Conservation (phyloP, 1,140 invertebrate species). For the Metaphire vulgaris region DNA sequence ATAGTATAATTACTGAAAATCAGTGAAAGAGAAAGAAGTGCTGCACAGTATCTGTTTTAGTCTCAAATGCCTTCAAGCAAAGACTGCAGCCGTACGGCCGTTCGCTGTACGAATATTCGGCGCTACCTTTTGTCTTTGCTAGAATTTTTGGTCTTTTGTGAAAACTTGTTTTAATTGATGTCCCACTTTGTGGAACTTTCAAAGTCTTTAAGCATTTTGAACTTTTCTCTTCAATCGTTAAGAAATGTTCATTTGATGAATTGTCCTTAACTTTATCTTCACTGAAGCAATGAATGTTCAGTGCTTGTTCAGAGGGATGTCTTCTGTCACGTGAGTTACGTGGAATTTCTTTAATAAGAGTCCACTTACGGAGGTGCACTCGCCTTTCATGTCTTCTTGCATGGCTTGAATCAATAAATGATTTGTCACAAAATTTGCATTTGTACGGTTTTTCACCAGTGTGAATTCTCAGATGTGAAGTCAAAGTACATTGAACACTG, state of each 20-base stretch:
- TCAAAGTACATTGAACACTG: not conserved
- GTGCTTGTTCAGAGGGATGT: not conserved
- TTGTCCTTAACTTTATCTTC: too few relatives aligned
- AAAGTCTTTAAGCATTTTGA: not conserved
- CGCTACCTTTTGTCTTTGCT: too few relatives aligned
- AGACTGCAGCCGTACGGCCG: not conserved
- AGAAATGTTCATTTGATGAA: too few relatives aligned
- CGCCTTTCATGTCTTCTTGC: constrained; percentile 93
- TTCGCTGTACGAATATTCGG: not conserved
- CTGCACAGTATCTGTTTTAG: not conserved
- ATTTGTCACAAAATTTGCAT: constrained; percentile 43
- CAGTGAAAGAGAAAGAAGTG: not conserved
- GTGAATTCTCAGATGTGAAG: not conserved
- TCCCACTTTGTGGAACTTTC: not conserved
- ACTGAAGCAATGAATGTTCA: not conserved
- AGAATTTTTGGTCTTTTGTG: too few relatives aligned
- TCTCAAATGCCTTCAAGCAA: not conserved
- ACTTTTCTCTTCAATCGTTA: not conserved
- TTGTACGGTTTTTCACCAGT: constrained; percentile 40
- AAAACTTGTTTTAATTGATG: not conserved
- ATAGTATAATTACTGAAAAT: too few relatives aligned
- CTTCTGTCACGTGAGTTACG: constrained; percentile 71
- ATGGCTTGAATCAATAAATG: constrained; percentile 50
- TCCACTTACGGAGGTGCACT: constrained; percentile 36
- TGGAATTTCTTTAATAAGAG: constrained; percentile 37